These are phyloP conservation scores for Gari tellinella DNA, from an alignment of 2,888 invertebrate genomes.

Conservation along the genomic window DNA sequence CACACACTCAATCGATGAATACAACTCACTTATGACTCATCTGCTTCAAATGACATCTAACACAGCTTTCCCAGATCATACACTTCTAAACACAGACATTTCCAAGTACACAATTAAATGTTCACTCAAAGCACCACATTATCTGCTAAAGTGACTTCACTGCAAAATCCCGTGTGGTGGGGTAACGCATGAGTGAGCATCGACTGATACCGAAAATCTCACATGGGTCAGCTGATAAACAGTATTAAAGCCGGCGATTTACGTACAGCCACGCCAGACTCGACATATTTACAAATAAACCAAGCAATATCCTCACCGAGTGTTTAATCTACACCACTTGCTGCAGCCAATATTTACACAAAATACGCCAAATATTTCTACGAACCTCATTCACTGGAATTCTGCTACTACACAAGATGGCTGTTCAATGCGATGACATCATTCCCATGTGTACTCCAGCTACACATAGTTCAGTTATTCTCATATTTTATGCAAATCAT, in stretches of 20 bases:
- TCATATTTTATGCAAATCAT: constrained; percentile 50
- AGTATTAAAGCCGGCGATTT: not conserved
- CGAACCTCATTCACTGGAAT: constrained; percentile 3
- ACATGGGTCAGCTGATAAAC: constrained; percentile 1
- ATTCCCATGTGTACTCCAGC: constrained; percentile 26
- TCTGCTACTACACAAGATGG: constrained; percentile 46
- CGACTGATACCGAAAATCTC: not conserved
- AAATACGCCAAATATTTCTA: not conserved
- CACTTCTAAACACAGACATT: too few species aligned
- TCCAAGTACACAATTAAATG: too few species aligned
- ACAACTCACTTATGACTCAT: too few species aligned
- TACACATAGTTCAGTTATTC: constrained; percentile 40
- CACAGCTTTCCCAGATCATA: not conserved
- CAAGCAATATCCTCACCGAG: constrained; percentile 25
- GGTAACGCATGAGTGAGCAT: not conserved
- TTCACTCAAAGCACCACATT: not conserved
- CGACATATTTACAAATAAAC: not conserved
- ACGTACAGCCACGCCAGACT: not conserved
- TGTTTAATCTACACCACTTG: constrained; percentile 1
- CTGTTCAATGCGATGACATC: constrained; percentile 52
- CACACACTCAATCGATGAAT: too few species aligned
- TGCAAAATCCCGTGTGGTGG: not conserved
- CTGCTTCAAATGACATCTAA: not conserved
- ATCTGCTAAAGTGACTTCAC: not conserved
- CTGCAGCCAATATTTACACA: constrained; percentile 10